These are phyloP conservation scores for Bryconaethiops microstoma DNA, from an alignment of 2,797 vertebrate species.

Conservation along the genomic window DNA sequence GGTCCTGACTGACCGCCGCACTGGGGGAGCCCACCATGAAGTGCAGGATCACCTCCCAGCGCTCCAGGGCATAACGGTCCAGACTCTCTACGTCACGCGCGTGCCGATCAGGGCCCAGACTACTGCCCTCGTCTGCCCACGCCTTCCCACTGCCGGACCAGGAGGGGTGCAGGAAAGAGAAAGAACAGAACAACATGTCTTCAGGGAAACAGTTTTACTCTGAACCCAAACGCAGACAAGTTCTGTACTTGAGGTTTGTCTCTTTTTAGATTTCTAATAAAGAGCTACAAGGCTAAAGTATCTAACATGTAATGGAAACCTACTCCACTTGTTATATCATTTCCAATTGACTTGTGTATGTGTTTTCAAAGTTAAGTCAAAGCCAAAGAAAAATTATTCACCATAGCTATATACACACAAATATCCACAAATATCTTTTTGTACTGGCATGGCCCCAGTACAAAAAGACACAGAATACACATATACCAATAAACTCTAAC, in stretches of 20 bases:
- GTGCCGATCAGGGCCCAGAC: conserved; percentile 88
- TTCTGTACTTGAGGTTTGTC: background rate
- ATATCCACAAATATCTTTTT: no score
- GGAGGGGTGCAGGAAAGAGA: conserved; percentile 4
- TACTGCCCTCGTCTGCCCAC: conserved; percentile 88
- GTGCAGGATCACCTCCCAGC: conserved; percentile 94
- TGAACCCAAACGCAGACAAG: background rate
- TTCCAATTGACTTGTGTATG: no score
- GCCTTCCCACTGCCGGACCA: conserved; percentile 78
- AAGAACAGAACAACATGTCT: background rate
- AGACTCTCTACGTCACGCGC: conserved; percentile 87
- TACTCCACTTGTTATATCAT: no score
- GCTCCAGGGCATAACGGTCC: conserved; percentile 89
- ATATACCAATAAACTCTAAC: no score
- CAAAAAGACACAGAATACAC: no score
- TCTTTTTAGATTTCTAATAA: background rate
- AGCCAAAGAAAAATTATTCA: no score
- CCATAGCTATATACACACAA: no score
- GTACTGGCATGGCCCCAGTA: no score
- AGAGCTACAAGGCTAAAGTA: no score
- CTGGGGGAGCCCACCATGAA: conserved; percentile 95
- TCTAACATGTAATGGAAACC: no score
- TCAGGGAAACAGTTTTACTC: background rate
- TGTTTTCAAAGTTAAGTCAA: no score
- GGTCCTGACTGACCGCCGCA: conserved; percentile 89